Evolutionary conservation across 1,140 invertebrate species (phyloP).

Genomic region (Cheumatopsyche charites): DNA sequence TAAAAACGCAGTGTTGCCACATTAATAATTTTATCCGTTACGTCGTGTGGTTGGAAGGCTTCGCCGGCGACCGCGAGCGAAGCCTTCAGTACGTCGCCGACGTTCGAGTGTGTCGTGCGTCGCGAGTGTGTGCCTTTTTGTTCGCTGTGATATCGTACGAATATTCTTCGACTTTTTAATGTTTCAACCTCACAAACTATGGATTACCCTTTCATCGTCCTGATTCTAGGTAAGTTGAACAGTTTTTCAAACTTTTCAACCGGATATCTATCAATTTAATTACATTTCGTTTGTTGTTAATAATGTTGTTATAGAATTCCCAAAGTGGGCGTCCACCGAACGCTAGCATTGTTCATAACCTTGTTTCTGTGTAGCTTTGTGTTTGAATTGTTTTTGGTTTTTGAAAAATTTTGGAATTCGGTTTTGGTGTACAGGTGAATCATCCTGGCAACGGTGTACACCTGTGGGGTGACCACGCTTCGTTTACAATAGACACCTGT

Average conservation of each 20-base stretch:
- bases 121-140: neutral
- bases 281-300: neutral
- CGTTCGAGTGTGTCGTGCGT: slow-evolving; percentile 8
- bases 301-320: neutral
- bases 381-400: neutral
- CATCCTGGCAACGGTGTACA: neutral
- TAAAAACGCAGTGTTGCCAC: no score
- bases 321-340: slow-evolving; percentile 28
- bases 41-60: no score
- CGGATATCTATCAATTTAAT: no score
- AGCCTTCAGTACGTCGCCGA: slow-evolving; percentile 29
- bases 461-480: slow-evolving; percentile 30
- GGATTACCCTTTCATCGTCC: slow-evolving; percentile 20
- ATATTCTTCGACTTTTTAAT: slow-evolving; percentile 15
- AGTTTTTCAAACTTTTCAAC: no score
- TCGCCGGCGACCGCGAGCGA: slow-evolving; percentile 19
- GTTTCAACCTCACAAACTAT: slow-evolving; percentile 20
- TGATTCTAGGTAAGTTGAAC: slow-evolving; percentile 14
- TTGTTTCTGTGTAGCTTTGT: no score
- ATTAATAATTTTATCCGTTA: no score
- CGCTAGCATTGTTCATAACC: slow-evolving; percentile 5
- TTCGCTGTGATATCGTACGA: neutral
- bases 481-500: neutral
- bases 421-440: slow-evolving; percentile 33
- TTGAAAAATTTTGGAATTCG: neutral